phyloP scores from a whole-genome alignment of 2,797 vertebrate genomes.

The Lithobates pipiens region DNA sequence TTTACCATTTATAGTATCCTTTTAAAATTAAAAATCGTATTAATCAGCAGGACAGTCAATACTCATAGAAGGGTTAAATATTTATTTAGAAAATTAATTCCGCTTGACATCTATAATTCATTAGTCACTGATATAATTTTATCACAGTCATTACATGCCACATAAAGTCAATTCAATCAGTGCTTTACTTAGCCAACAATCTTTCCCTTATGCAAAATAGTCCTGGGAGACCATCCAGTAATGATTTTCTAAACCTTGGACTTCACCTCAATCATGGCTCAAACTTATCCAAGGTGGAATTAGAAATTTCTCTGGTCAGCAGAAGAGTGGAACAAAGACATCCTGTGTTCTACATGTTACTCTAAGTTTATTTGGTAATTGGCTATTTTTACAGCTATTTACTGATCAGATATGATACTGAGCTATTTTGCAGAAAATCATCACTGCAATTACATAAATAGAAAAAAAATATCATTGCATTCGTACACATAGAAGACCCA shows the following conservation, averaged over 20 bases:
- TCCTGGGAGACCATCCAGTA: constrained; percentile 32
- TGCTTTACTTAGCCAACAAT: constrained; percentile 35
- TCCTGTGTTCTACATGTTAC: background rate
- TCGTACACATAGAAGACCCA: too few species aligned
- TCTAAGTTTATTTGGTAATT: background rate
- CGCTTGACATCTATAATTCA: constrained; percentile 33
- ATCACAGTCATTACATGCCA: constrained; percentile 36
- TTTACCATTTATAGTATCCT: too few species aligned
- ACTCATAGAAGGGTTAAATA: constrained; percentile 3
- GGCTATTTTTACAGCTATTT: background rate
- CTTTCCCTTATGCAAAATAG: constrained; percentile 23
- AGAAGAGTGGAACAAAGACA: background rate
- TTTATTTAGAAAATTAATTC: constrained; percentile 25
- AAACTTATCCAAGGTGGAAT: constrained; percentile 37
- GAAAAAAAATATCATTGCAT: too few species aligned
- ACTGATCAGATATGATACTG: too few species aligned
- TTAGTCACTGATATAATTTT: constrained; percentile 39
- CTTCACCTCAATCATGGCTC: constrained; percentile 21
- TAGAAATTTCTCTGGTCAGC: constrained; percentile 24
- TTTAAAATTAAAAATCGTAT: too few species aligned
- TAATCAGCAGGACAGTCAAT: too few species aligned
- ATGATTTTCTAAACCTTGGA: constrained; percentile 48
- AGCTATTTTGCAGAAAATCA: too few species aligned
- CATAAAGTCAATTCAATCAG: constrained; percentile 44
- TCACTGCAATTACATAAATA: too few species aligned